Evolutionary conservation across 2,797 vertebrate species (phyloP).

Genomic region (Erethizon dorsatum): DNA sequence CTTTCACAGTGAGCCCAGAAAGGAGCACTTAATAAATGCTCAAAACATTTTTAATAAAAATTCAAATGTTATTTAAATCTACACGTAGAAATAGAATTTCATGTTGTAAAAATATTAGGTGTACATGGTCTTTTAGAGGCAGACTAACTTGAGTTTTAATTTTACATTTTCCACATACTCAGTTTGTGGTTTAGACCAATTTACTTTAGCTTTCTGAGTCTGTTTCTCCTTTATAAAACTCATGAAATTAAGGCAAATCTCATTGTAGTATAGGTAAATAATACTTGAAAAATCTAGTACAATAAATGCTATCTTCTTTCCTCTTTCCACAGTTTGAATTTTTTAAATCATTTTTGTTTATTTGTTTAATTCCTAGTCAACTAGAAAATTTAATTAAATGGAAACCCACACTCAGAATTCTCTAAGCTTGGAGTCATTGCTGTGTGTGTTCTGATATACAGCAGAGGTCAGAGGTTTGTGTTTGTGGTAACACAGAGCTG

Average conservation of each 20-base stretch:
- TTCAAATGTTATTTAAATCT: conserved; percentile 15
- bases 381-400: conserved; percentile 62
- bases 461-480: neutral
- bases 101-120: neutral
- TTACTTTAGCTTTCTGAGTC: neutral
- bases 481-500: neutral
- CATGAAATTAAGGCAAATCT: neutral
- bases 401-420: neutral
- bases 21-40: conserved; percentile 2
- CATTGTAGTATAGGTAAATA: conserved; percentile 7
- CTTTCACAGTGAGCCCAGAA: conserved; percentile 27
- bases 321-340: conserved; percentile 33
- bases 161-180: neutral
- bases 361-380: conserved; percentile 67
- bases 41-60: conserved; percentile 26
- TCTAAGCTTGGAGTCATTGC: conserved; percentile 13
- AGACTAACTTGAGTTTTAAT: neutral
- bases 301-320: neutral
- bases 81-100: conserved; percentile 4
- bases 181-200: neutral
- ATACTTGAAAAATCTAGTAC: neutral
- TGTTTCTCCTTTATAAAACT: neutral
- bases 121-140: neutral
- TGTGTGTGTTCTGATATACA: conserved; percentile 48
- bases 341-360: neutral